A percentile compares a stretch with the other conserved stretches of the same genome.
phyloP scores from a whole-genome alignment of 2,113 vertebrate genomes.

The Tichodroma muraria region DNA sequence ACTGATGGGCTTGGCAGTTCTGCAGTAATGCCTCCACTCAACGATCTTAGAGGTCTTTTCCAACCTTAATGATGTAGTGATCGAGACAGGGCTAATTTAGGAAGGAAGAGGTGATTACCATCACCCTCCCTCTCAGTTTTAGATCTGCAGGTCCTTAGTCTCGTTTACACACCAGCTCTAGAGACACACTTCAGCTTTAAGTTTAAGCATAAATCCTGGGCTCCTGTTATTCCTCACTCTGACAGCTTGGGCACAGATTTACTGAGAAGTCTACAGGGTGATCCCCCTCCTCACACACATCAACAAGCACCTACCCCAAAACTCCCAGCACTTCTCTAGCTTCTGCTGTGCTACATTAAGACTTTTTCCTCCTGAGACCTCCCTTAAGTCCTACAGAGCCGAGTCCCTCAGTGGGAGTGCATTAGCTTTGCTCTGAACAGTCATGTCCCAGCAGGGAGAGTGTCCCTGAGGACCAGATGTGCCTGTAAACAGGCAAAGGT shows the following conservation, averaged over 20 bases:
- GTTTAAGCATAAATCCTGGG: background rate
- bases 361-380: background rate
- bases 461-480: background rate
- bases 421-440: background rate
- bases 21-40: background rate
- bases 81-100: background rate
- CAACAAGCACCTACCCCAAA: background rate
- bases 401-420: background rate
- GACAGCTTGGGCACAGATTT: background rate
- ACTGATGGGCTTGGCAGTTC: background rate
- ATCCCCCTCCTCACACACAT: background rate
- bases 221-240: background rate
- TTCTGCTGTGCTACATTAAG: background rate
- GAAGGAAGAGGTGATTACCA: background rate
- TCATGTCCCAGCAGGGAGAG: background rate
- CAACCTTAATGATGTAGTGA: background rate
- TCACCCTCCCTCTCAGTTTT: background rate
- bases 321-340: background rate
- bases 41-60: background rate
- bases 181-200: background rate
- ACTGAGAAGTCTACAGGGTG: background rate
- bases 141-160: background rate
- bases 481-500: background rate
- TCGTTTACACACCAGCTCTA: background rate
- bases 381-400: background rate